Base-by-base conservation (phyloP, 2,113 vertebrate species). In the Heptranchias perlo region DNA sequence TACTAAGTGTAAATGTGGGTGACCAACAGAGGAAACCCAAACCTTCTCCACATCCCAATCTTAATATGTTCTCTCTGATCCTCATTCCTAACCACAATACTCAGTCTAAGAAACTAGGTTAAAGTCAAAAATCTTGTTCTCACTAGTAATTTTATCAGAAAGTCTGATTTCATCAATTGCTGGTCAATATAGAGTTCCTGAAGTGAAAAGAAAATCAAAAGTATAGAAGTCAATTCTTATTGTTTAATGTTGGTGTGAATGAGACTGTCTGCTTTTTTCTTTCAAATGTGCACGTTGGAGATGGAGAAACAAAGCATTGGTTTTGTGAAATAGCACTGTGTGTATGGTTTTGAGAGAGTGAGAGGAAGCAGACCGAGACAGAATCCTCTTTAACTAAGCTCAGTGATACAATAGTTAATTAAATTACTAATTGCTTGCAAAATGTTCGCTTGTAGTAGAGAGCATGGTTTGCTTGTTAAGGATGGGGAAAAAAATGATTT, bases 1-100 rank as follows among this genome's bases (percentile, higher is more conserved):
- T 95, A 67, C 61, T 23, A 69, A 69, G 64, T 16, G 94, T 52
- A 73, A 95, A 95, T 95, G 94, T 95, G 94, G 94, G 94, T 73
- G 65, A 95, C 94, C 94, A 52, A 69, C 65, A 95, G 14, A 95
- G 94, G 94, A 95, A 95, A 95, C 94, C 94, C 94, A 95, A 95
- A 31, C 44, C 25, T 73, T 14, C 28, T 35, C 25, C 94, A 95
- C 62, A 95, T 31, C 94, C 65, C 65, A 52, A 69, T 35, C 39
- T 95, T 49, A 16, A 52, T 49, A 69, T 31, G 58, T 62, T 44
- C 25, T 95, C 93, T 69, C 64, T 67, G 93, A 95, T 49, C 44
- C 65, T 69, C 44, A 49, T 69, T 69, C 21, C 31, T 69, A 95
- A 69, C 65, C 94, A 95, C 64, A 73, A 28, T 31, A 35, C 4